Percentiles rank a stretch among this genome's conserved stretches.
Evolutionary conservation across 2,797 vertebrate genomes (phyloP).

Genomic region (Syngnathus acus): DNA sequence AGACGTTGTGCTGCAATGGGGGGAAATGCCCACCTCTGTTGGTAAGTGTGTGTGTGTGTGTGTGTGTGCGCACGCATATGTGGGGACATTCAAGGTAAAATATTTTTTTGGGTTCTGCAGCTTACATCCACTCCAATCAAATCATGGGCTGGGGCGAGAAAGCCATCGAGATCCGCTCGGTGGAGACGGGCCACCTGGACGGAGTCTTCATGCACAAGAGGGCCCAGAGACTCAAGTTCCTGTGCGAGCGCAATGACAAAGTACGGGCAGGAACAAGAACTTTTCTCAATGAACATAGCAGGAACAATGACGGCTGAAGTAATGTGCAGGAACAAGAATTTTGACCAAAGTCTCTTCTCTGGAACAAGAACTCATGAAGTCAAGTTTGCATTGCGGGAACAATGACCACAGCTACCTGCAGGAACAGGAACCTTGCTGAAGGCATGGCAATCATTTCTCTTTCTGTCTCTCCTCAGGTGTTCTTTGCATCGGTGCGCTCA

Average conservation of each 20-base stretch:
- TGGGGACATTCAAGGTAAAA: background rate
- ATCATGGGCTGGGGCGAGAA: slow-evolving; percentile 96
- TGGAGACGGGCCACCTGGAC: slow-evolving; percentile 87
- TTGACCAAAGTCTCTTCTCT: background rate
- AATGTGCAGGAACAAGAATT: background rate
- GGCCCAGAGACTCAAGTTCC: slow-evolving; percentile 88
- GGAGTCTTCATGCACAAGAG: slow-evolving; percentile 94
- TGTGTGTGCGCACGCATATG: background rate
- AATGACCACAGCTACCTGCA: background rate
- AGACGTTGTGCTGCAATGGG: slow-evolving; percentile 97
- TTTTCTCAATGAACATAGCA: background rate
- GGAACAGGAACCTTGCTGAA: background rate
- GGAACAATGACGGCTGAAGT: background rate
- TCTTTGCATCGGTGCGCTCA: slow-evolving; percentile 96
- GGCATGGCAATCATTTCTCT: background rate
- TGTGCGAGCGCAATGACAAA: slow-evolving; percentile 92
- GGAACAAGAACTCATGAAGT: background rate
- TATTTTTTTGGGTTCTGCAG: slow-evolving; percentile 40
- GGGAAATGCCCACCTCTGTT: slow-evolving; percentile 95
- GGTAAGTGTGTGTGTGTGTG: slow-evolving; percentile 23
- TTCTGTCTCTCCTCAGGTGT: slow-evolving; percentile 72
- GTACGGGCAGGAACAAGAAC: slow-evolving; percentile 41
- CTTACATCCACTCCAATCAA: slow-evolving; percentile 91
- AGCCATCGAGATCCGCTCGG: slow-evolving; percentile 90
- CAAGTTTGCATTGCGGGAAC: background rate